These are phyloP conservation scores for Eulemur albifrons DNA, from an alignment of 2,797 vertebrate species.

Conservation along the genomic window DNA sequence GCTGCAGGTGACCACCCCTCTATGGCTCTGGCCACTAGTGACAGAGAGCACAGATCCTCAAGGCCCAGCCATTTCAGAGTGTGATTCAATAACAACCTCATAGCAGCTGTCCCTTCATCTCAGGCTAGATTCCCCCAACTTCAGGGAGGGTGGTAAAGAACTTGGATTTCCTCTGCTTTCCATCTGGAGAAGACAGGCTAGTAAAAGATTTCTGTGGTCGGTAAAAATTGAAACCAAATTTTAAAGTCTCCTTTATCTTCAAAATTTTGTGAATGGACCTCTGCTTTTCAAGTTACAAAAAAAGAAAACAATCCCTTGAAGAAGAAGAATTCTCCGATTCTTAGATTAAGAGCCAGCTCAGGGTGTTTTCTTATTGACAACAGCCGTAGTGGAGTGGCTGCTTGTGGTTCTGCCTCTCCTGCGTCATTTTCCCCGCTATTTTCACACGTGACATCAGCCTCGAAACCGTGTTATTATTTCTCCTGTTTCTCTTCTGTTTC, in stretches of 20 bases:
- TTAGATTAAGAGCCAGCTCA: neutral
- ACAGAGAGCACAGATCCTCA: too few species aligned
- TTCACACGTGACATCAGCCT: neutral
- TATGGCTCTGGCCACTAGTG: neutral
- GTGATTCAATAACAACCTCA: neutral
- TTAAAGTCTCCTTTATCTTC: neutral
- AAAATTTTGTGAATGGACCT: neutral
- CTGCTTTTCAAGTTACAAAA: neutral
- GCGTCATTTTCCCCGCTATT: neutral
- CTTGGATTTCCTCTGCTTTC: neutral
- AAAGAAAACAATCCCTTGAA: neutral
- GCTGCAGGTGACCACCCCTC: constrained; percentile 84
- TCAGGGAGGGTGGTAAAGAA: neutral
- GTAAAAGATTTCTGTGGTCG: neutral
- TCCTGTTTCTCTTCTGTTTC: neutral
- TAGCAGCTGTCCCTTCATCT: neutral
- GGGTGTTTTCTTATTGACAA: neutral
- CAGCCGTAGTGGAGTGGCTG: accelerated
- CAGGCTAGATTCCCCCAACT: neutral
- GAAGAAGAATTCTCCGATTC: neutral
- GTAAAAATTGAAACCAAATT: neutral
- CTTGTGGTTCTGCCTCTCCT: neutral
- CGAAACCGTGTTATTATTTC: neutral
- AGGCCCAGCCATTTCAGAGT: neutral
- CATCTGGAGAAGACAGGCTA: neutral